These are phyloP conservation scores for Caenorhabditis sinica DNA, from an alignment of 2,888 invertebrate genomes.

Conservation along the genomic window DNA sequence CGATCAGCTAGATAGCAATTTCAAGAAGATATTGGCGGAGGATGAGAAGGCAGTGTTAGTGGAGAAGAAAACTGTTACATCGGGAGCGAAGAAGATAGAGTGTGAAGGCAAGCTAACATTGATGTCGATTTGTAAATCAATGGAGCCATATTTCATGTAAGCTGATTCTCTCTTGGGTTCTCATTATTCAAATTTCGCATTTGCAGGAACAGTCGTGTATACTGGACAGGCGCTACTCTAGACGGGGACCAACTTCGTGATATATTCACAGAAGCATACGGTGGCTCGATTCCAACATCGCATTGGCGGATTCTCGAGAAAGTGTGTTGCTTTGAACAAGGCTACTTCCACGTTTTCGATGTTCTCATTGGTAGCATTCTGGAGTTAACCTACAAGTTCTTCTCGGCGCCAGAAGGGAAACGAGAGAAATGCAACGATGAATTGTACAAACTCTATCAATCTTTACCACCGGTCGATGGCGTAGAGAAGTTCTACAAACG, in stretches of 20 bases:
- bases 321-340: conserved; percentile 33
- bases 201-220: neutral
- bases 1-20: neutral
- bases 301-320: conserved; percentile 26
- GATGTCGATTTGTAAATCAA: conserved; percentile 17
- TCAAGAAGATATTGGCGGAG: conserved; percentile 11
- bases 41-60: neutral
- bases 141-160: conserved; percentile 26
- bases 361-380: conserved; percentile 24
- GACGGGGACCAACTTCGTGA: conserved; percentile 16
- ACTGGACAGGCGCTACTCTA: neutral
- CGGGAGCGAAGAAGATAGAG: neutral
- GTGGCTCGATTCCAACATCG: conserved; percentile 1
- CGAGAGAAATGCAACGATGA: neutral
- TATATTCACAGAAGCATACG: conserved; percentile 22
- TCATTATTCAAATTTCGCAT: neutral
- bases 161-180: neutral
- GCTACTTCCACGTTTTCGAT: conserved; percentile 42
- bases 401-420: neutral
- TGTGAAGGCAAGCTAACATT: neutral
- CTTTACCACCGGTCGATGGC: neutral
- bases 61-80: neutral
- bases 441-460: conserved; percentile 7
- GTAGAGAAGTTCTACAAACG: conserved; percentile 25
- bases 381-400: conserved; percentile 30